phyloP scores from a whole-genome alignment of 1,140 invertebrate genomes.

The Riptortus pedestris region DNA sequence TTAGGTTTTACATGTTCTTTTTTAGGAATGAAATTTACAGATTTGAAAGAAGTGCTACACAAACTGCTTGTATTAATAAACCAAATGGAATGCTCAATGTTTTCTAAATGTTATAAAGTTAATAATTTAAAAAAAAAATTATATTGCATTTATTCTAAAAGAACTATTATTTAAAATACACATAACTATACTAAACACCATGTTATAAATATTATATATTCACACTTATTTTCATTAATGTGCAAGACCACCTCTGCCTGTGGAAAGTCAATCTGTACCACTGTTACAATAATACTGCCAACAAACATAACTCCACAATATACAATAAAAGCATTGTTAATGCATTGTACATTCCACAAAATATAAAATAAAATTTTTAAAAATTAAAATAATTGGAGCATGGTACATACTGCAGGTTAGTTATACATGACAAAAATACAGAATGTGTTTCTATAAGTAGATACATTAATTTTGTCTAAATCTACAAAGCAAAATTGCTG shows the following conservation, averaged over 20 bases:
- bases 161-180: background rate
- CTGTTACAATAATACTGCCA: too few species aligned
- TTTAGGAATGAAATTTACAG: background rate
- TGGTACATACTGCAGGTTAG: too few species aligned
- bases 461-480: constrained; percentile 13
- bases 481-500: constrained; percentile 21
- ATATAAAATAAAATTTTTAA: too few species aligned
- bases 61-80: background rate
- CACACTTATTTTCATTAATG: background rate
- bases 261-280: background rate
- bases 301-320: too few species aligned
- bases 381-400: too few species aligned
- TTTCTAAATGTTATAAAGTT: background rate
- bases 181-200: constrained; percentile 4
- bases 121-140: background rate
- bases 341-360: too few species aligned
- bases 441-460: constrained; percentile 15
- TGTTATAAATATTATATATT: constrained; percentile 4
- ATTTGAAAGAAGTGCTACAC: background rate
- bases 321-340: too few species aligned
- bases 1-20: background rate
- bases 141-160: background rate
- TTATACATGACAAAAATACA: background rate
- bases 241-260: background rate
- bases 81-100: constrained; percentile 2